These are phyloP conservation scores for Poeciliopsis prolifica DNA, from an alignment of 2,113 vertebrate species.

Conservation along the genomic window DNA sequence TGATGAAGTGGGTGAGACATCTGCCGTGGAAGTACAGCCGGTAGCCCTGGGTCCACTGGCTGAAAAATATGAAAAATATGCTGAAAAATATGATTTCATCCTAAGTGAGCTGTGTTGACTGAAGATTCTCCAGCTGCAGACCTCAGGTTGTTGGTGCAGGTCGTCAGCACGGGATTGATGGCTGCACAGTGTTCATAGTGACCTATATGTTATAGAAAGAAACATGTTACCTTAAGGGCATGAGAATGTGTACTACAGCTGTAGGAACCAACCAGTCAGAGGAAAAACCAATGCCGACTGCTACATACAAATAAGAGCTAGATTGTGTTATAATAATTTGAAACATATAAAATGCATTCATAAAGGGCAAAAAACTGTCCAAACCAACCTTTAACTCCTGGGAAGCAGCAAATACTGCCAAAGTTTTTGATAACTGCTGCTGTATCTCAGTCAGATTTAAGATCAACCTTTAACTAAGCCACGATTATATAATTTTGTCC, in stretches of 20 bases:
- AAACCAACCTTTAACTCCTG: too few species aligned
- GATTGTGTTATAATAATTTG: too few species aligned
- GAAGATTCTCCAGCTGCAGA: constrained; percentile 39
- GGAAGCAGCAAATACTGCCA: too few species aligned
- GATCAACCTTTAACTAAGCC: too few species aligned
- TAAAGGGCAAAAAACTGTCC: too few species aligned
- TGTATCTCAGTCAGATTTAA: too few species aligned
- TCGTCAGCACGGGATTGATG: constrained; percentile 50
- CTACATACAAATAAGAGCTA: too few species aligned
- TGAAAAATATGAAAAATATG: constrained; percentile 62
- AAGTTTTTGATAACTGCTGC: too few species aligned
- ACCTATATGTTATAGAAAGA: constrained; percentile 27
- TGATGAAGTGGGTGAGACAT: constrained; percentile 67
- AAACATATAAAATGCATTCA: too few species aligned
- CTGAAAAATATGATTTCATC: constrained; percentile 61
- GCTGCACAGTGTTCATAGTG: constrained; percentile 14
- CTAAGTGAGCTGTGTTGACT: constrained; percentile 55
- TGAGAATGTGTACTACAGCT: neutral
- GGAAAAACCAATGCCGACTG: neutral
- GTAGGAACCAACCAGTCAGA: neutral
- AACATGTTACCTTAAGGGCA: constrained; percentile 6
- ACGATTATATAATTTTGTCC: too few species aligned
- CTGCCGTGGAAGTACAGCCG: constrained; percentile 64
- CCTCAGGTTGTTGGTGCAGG: constrained; percentile 36
- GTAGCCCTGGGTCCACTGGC: constrained; percentile 60